Evolutionary conservation across 1,140 invertebrate species (phyloP).

Genomic region (Ptiloglossa arizonensis): DNA sequence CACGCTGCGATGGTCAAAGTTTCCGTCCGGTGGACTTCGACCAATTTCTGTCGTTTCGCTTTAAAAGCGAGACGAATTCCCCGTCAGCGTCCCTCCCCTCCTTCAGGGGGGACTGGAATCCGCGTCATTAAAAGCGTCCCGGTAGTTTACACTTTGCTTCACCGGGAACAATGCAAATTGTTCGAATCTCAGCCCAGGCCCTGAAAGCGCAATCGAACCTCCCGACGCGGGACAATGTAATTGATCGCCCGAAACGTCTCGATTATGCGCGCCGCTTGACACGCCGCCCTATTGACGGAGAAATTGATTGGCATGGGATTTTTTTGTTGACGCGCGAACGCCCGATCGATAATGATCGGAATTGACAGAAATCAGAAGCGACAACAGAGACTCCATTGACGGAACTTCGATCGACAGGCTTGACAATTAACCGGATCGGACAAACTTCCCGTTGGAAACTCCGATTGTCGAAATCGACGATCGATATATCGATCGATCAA

Average conservation of each 20-base stretch:
- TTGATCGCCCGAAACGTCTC: conserved; percentile 38
- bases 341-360: background rate
- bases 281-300: background rate
- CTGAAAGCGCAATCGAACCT: conserved; percentile 20
- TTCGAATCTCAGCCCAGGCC: background rate
- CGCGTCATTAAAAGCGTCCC: conserved; percentile 10
- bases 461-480: background rate
- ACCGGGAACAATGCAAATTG: conserved; percentile 32
- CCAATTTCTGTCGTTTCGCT: background rate
- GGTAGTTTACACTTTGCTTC: conserved; percentile 35
- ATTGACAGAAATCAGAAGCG: conserved; percentile 23
- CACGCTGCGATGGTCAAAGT: background rate
- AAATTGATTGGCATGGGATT: conserved; percentile 33
- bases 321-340: conserved; percentile 21
- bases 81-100: background rate
- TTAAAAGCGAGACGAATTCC: conserved; percentile 1
- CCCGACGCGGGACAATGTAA: conserved; percentile 31
- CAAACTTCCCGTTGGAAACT: conserved; percentile 32
- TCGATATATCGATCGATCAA: background rate
- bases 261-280: conserved; percentile 29
- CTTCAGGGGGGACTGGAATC: background rate
- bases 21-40: background rate
- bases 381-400: background rate
- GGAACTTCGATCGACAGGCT: background rate
- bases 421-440: conserved; percentile 31